Conservation (phyloP, 2,888 invertebrate species). For the Protula sp. region DNA sequence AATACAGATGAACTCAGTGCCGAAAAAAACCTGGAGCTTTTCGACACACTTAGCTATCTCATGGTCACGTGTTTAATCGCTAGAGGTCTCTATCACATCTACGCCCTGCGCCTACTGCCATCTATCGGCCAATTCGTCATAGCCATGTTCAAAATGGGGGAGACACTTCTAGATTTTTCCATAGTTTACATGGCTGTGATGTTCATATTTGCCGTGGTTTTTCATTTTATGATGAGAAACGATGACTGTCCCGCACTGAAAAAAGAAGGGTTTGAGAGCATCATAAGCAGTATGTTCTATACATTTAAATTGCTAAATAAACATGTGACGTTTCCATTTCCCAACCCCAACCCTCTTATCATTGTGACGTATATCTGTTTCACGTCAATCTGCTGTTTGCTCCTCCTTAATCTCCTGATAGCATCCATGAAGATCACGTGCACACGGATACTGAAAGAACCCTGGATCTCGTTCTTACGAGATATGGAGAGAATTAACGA, state of each 20-base stretch:
- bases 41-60: background rate
- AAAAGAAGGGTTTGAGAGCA: background rate
- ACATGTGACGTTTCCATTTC: background rate
- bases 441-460: background rate
- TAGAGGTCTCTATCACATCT: background rate
- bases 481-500: background rate
- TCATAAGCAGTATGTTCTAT: background rate
- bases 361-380: background rate
- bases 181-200: background rate
- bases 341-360: background rate
- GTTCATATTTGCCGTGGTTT: background rate
- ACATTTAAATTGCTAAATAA: background rate
- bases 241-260: background rate
- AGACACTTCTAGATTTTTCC: background rate
- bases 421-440: background rate
- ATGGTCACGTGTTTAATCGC: background rate
- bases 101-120: background rate
- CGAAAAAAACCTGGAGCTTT: background rate
- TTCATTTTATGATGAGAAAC: background rate
- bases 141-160: background rate
- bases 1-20: no score
- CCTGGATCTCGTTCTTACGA: background rate
- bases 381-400: background rate
- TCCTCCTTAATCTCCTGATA: background rate
- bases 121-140: background rate